Conservation (phyloP, 2,113 vertebrate species). For the Rhinopomastus cyanomelas region DNA sequence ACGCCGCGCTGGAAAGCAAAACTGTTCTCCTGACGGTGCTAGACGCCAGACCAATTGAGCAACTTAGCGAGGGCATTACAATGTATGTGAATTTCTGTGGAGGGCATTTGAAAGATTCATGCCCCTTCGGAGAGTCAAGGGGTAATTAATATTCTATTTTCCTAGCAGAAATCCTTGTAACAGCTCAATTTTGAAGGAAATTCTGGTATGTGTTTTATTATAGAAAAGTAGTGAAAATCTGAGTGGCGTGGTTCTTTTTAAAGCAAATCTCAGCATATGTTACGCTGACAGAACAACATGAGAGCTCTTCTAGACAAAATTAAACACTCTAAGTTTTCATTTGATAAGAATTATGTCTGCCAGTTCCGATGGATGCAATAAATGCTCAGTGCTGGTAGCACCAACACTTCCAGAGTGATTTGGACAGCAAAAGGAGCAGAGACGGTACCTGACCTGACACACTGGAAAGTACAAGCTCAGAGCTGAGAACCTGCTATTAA, state of each 20-base stretch:
- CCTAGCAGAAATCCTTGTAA: neutral
- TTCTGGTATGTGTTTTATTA: neutral
- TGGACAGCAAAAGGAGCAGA: neutral
- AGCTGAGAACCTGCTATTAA: neutral
- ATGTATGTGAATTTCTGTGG: neutral
- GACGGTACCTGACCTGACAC: neutral
- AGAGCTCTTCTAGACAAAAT: neutral
- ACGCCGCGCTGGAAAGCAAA: neutral
- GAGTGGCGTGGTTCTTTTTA: neutral
- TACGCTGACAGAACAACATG: neutral
- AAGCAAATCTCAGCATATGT: neutral
- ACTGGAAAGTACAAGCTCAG: neutral
- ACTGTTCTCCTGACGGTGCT: neutral
- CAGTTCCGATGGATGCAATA: neutral
- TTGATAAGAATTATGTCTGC: neutral
- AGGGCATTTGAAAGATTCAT: neutral
- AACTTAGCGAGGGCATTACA: neutral
- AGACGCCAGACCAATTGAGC: neutral
- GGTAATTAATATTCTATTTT: neutral
- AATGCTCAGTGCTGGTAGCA: neutral
- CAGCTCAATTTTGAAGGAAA: neutral
- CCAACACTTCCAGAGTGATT: neutral
- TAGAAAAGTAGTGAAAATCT: neutral
- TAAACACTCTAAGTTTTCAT: neutral
- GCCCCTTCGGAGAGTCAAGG: neutral